Evolutionary conservation across 1,140 invertebrate species (phyloP).

Genomic region (Bombus breviceps): DNA sequence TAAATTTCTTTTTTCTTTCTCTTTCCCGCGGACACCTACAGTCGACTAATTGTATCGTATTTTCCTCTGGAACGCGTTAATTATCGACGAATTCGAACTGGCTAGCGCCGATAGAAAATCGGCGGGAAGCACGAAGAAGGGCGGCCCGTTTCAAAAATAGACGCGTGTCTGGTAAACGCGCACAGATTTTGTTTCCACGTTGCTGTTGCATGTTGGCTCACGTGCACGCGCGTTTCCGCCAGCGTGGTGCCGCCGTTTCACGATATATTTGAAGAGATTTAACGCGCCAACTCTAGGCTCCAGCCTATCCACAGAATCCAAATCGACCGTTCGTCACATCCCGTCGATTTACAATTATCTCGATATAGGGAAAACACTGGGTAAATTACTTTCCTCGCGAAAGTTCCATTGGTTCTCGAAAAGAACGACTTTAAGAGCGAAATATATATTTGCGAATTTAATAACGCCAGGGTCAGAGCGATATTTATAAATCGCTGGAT

Average conservation of each 20-base stretch:
- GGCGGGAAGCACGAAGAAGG: background rate
- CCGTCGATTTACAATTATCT: background rate
- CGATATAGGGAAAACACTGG: background rate
- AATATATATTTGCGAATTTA: background rate
- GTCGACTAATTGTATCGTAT: background rate
- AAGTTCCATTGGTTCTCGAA: background rate
- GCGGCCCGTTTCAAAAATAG: conserved; percentile 25
- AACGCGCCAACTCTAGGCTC: conserved; percentile 2
- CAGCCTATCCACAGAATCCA: background rate
- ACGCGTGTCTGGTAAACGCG: conserved; percentile 22
- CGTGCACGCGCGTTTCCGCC: conserved; percentile 26
- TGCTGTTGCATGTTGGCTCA: conserved; percentile 29
- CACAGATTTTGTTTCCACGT: conserved; percentile 38
- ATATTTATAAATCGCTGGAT: too few species aligned
- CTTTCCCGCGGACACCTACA: background rate
- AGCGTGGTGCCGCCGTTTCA: conserved; percentile 33
- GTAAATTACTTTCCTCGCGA: background rate
- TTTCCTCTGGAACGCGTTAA: background rate
- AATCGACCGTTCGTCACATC: background rate
- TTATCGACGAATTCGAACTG: background rate
- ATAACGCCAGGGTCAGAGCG: too few species aligned
- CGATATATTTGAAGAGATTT: conserved; percentile 45
- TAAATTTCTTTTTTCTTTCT: too few species aligned
- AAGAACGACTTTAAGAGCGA: background rate
- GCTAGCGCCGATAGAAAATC: conserved; percentile 7